Evolutionary conservation across 37 sponge, comb jelly and placozoan genomes (phyloP).

Genomic region (Halisarca cf. caerulea): DNA sequence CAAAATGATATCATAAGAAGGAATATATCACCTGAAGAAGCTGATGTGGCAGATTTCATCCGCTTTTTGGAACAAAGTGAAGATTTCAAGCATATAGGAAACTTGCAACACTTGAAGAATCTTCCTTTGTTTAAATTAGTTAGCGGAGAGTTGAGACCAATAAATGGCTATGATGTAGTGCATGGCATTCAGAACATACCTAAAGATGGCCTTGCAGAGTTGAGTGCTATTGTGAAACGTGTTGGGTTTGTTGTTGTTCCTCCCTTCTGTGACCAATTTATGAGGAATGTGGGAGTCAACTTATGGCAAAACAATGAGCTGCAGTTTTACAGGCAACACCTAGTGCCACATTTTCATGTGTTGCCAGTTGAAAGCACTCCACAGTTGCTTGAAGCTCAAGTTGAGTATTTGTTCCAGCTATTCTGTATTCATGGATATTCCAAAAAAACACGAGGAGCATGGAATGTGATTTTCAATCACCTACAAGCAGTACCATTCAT

Average conservation of each 20-base stretch:
- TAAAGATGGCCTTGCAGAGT: not conserved
- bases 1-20: not conserved
- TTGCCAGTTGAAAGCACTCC: too few relatives aligned
- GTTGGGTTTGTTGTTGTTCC: conserved; percentile 7
- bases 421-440: too few relatives aligned
- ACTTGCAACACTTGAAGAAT: not conserved
- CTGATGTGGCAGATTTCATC: not conserved
- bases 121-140: conserved; percentile 6
- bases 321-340: too few relatives aligned
- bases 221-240: not conserved
- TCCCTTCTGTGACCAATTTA: conserved; percentile 8
- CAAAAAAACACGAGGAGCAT: too few relatives aligned
- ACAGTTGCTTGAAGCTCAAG: too few relatives aligned
- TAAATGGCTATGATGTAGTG: not conserved
- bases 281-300: conserved; percentile 11
- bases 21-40: not conserved
- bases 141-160: not conserved
- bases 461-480: not conserved
- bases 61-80: not conserved
- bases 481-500: not conserved
- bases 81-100: not conserved
- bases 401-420: too few relatives aligned
- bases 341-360: too few relatives aligned
- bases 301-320: not conserved
- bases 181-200: conserved; percentile 2